These are phyloP conservation scores for Cranoglanis bouderius DNA, from an alignment of 2,113 vertebrate genomes.

Conservation along the genomic window DNA sequence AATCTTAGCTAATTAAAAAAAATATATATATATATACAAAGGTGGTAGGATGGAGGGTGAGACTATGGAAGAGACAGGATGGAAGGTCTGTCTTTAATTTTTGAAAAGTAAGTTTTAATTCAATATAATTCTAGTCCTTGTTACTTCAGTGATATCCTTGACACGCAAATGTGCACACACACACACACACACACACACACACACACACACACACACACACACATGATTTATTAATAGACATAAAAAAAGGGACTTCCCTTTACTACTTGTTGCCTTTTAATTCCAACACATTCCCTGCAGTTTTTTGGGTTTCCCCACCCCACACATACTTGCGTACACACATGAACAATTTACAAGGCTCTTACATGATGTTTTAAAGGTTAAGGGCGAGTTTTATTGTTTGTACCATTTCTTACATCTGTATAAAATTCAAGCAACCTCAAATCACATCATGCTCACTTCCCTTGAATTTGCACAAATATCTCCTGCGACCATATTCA, in stretches of 20 bases:
- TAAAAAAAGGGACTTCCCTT: conserved; percentile 50
- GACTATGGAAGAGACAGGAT: not conserved
- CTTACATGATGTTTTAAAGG: not conserved
- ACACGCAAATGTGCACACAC: conserved; percentile 10
- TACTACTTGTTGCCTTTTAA: conserved; percentile 42
- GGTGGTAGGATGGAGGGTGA: not conserved
- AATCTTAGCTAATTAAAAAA: not conserved
- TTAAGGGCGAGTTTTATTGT: not conserved
- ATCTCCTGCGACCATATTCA: not conserved
- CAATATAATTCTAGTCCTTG: conserved; percentile 22
- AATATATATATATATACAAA: too few relatives aligned
- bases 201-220: conserved; percentile 7
- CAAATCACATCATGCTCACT: not conserved
- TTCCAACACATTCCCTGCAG: conserved; percentile 29
- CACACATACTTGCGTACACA: conserved; percentile 35
- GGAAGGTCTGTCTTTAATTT: not conserved
- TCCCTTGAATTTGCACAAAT: not conserved
- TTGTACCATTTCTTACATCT: not conserved
- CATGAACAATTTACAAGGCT: conserved; percentile 28
- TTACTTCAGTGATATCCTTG: conserved; percentile 5
- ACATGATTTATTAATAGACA: conserved; percentile 20
- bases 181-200: conserved; percentile 31
- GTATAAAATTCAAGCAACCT: not conserved
- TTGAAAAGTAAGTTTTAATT: not conserved
- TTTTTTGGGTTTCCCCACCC: conserved; percentile 34